Evolutionary conservation across 2,113 vertebrate species (phyloP), one percentile per base, ranked within the genome.

Genomic region (Andinoacara biseriatus): DNA sequence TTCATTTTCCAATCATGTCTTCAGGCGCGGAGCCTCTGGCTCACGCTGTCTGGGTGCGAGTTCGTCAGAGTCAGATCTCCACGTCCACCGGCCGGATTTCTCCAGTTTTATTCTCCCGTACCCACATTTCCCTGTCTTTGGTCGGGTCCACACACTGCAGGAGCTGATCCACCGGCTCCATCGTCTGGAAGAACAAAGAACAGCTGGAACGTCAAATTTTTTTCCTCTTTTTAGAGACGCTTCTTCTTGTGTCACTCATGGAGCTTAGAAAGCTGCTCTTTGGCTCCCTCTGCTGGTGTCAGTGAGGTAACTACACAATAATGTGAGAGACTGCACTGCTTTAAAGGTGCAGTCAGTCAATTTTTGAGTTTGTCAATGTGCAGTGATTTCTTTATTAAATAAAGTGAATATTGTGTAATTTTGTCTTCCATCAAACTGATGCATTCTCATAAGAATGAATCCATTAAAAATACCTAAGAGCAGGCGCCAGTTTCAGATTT

Each of bases 91-190:
- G 98, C 86, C 98, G 95, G 92, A 98, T 96, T 14, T 97, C 96
- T 78, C 98, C 98, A 0, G 98, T 99, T 95, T 98, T 98, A 91
- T 99, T 97, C 92, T 99, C 98, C 84, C 95, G 95, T 82, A 99
- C 98, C 98, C 98, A 99, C 85, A 97, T 94, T 96, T 99, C 98
- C 91, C 98, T 92, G 95, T 99, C 98, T 94, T 93, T 98, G 91
- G 92, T 90, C 2, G 98, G 97, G 92, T 99, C 97, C 93, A 99
- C 98, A 83, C 96, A 95, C 91, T 96, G 97, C 88, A 99, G 96
- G 82, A 99, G 96, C 92, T 99, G 96, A 91, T 99, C 98, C 95
- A 99, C 98, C 0, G 98, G 97, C 94, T 99, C 98, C 85, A 99
- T 95, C 83, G 98, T 99, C 98, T 99, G 95, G 90, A 17, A 78